Evolutionary conservation across 2,797 vertebrate genomes (phyloP).

Genomic region (Argyrosomus regius): DNA sequence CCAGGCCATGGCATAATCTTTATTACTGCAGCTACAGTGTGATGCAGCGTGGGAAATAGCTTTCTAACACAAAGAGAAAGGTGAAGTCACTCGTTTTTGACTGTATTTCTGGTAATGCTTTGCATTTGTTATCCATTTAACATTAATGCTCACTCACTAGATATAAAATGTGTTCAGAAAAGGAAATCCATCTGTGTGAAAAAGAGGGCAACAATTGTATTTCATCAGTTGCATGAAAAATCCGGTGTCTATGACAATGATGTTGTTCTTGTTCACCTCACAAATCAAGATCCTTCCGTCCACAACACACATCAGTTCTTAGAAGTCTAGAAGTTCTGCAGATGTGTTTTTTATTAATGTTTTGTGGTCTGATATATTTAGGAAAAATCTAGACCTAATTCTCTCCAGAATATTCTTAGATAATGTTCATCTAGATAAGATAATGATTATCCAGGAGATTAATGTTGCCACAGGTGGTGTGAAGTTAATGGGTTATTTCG

Average conservation of each 20-base stretch:
- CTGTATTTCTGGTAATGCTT: background rate
- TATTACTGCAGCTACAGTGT: slow-evolving; percentile 46
- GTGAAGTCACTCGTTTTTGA: slow-evolving; percentile 1
- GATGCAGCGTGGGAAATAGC: slow-evolving; percentile 30
- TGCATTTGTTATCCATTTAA: slow-evolving; percentile 4
- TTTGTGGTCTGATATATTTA: background rate
- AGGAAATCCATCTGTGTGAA: background rate
- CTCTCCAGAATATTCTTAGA: background rate
- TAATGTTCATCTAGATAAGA: background rate
- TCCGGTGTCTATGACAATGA: background rate
- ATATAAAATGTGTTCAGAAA: background rate
- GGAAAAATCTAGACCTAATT: background rate
- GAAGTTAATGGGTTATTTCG: background rate
- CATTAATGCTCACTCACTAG: background rate
- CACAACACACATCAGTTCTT: background rate
- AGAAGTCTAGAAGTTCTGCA: background rate
- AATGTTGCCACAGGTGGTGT: background rate
- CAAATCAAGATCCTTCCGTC: background rate
- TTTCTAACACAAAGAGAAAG: slow-evolving; percentile 21
- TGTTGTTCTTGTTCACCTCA: background rate
- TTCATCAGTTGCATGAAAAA: background rate
- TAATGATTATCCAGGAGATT: background rate
- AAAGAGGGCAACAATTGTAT: slow-evolving; percentile 1
- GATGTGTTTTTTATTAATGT: background rate
- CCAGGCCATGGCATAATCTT: slow-evolving; percentile 44